These are phyloP conservation scores for Neoascia interrupta DNA, from an alignment of 2,888 invertebrate genomes.

Conservation along the genomic window DNA sequence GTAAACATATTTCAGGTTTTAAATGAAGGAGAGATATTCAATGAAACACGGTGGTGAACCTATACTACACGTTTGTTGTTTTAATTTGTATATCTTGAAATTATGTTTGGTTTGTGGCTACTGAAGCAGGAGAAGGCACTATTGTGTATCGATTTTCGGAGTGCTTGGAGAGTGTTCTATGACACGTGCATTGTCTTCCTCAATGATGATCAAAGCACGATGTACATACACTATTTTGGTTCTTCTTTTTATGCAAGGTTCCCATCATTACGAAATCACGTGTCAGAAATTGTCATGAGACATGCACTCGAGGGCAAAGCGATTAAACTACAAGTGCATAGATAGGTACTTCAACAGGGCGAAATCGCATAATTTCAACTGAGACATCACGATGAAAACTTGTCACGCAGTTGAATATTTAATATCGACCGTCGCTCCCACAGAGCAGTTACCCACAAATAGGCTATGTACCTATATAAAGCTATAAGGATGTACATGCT, in stretches of 20 bases:
- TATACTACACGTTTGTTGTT: background rate
- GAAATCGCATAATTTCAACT: conserved; percentile 44
- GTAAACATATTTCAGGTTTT: conserved; percentile 45
- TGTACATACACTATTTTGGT: conserved; percentile 27
- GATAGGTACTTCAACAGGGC: conserved; percentile 3
- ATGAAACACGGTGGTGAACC: background rate
- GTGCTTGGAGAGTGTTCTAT: conserved; percentile 24
- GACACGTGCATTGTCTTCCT: conserved; percentile 39
- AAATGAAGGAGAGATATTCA: conserved; percentile 7
- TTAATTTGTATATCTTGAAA: conserved; percentile 2
- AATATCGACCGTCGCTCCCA: conserved; percentile 2
- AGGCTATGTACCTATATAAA: too few relatives aligned
- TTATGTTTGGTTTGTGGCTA: background rate
- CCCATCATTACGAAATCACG: conserved; percentile 56
- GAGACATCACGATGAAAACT: conserved; percentile 17
- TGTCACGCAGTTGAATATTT: conserved; percentile 14
- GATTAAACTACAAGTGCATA: conserved; percentile 22
- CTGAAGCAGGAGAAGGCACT: conserved; percentile 15
- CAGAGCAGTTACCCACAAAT: too few relatives aligned
- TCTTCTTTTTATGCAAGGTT: conserved; percentile 18
- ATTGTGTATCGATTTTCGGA: conserved; percentile 20
- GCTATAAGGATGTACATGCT: too few relatives aligned
- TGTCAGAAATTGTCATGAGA: conserved; percentile 49
- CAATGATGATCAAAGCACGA: conserved; percentile 33
- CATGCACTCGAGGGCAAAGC: conserved; percentile 15